Conservation (phyloP, 1,140 invertebrate genomes). For the Ceratina japonica region DNA sequence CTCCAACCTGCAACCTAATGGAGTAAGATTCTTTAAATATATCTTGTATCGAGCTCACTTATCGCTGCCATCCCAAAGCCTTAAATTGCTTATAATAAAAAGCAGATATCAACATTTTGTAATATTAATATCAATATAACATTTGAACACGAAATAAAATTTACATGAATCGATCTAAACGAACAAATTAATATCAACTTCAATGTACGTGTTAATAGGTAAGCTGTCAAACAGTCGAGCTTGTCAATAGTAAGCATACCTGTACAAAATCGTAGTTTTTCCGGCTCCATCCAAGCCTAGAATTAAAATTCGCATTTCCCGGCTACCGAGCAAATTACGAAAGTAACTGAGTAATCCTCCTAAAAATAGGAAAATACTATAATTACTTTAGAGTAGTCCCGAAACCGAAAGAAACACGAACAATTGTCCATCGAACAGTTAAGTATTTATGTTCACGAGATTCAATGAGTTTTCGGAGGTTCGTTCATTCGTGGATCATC, state of each 20-base stretch:
- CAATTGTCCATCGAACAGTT: not conserved
- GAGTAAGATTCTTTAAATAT: slow-evolving; percentile 7
- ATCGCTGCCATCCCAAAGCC: not conserved
- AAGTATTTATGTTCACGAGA: slow-evolving; percentile 25
- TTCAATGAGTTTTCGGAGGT: not conserved
- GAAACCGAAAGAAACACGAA: not conserved
- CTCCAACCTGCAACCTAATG: slow-evolving; percentile 94
- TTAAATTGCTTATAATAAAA: not conserved
- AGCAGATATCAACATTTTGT: not conserved
- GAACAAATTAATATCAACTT: not conserved
- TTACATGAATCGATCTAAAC: not conserved
- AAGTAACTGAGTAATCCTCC: slow-evolving; percentile 98
- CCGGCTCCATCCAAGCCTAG: slow-evolving; percentile 98
- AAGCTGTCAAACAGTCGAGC: slow-evolving; percentile 41
- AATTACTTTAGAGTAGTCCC: not conserved
- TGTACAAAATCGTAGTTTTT: slow-evolving; percentile 99
- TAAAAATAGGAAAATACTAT: slow-evolving; percentile 74
- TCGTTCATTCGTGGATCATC: slow-evolving; percentile 21
- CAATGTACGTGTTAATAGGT: slow-evolving; percentile 6
- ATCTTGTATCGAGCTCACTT: too few relatives aligned
- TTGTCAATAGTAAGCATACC: slow-evolving; percentile 73
- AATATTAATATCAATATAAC: not conserved
- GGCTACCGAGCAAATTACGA: slow-evolving; percentile 92
- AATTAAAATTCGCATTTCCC: slow-evolving; percentile 99
- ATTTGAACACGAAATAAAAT: not conserved